Percentiles rank a stretch among this genome's conserved stretches.
Conservation (phyloP, 1,140 invertebrate genomes). For the Theocolax elegans region DNA sequence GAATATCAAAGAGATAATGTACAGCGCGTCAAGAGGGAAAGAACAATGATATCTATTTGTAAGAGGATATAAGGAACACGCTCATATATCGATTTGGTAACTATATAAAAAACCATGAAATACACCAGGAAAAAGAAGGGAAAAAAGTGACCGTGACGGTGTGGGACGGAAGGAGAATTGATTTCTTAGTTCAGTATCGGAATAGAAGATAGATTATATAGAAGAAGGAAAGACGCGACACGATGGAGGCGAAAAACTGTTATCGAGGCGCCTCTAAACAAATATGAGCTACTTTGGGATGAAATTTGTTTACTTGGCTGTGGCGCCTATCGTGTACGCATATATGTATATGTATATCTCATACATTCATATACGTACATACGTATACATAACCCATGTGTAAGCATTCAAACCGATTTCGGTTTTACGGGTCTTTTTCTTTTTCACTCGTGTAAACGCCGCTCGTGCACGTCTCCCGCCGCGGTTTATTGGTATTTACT, state of each 20-base stretch:
- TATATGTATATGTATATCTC: no score
- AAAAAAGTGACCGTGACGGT: background rate
- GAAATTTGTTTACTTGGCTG: conserved; percentile 34
- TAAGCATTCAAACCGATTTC: conserved; percentile 1
- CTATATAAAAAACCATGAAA: conserved; percentile 14
- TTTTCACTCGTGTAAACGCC: background rate
- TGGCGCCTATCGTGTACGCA: background rate
- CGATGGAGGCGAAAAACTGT: conserved; percentile 23
- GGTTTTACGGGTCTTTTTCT: background rate
- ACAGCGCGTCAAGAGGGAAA: background rate
- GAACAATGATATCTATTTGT: no score
- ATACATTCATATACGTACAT: background rate
- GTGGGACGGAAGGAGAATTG: conserved; percentile 24
- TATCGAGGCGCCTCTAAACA: conserved; percentile 41
- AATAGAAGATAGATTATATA: no score
- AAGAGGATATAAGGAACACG: background rate
- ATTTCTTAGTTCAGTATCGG: conserved; percentile 35
- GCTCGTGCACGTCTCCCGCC: background rate
- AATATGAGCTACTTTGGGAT: conserved; percentile 38
- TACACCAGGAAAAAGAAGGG: background rate
- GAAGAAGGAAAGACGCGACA: no score
- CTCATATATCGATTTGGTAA: conserved; percentile 2
- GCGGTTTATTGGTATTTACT: conserved; percentile 29
- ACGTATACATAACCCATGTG: background rate
- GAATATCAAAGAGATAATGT: no score